Evolutionary conservation across 2,888 invertebrate genomes (phyloP).

Genomic region (Pogonocherus hispidulus): DNA sequence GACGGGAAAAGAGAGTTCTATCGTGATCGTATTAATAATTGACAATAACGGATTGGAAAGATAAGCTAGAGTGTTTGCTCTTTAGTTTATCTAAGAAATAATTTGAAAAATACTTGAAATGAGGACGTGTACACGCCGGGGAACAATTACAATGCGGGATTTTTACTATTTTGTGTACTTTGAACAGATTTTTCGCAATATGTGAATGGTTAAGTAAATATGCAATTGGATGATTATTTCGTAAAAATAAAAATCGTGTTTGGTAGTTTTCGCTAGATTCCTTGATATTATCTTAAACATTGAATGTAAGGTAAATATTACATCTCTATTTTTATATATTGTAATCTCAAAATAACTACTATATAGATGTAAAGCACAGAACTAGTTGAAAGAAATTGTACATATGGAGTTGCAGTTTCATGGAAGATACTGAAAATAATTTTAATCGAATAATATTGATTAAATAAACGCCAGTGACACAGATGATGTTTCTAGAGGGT

Average conservation of each 20-base stretch:
- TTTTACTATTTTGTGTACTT: not conserved
- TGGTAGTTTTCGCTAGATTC: not conserved
- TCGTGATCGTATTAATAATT: conserved; percentile 1
- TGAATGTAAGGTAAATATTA: no score
- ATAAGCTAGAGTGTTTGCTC: conserved; percentile 14
- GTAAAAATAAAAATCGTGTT: not conserved
- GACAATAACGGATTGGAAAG: not conserved
- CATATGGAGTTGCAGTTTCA: no score
- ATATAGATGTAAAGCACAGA: no score
- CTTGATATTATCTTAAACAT: no score
- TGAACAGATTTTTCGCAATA: not conserved
- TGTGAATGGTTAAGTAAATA: not conserved
- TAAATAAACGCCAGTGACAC: no score
- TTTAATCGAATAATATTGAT: no score
- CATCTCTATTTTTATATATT: no score
- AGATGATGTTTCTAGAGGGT: no score
- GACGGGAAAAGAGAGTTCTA: not conserved
- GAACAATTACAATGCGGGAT: conserved; percentile 5
- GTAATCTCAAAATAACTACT: no score
- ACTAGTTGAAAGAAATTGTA: no score
- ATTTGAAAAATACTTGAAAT: conserved; percentile 28
- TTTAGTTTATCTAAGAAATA: not conserved
- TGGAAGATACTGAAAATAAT: no score
- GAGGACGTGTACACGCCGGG: conserved; percentile 26
- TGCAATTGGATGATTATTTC: no score